These are phyloP conservation scores for Hippopotamyrus pictus DNA, from an alignment of 2,797 vertebrate species.

Conservation along the genomic window DNA sequence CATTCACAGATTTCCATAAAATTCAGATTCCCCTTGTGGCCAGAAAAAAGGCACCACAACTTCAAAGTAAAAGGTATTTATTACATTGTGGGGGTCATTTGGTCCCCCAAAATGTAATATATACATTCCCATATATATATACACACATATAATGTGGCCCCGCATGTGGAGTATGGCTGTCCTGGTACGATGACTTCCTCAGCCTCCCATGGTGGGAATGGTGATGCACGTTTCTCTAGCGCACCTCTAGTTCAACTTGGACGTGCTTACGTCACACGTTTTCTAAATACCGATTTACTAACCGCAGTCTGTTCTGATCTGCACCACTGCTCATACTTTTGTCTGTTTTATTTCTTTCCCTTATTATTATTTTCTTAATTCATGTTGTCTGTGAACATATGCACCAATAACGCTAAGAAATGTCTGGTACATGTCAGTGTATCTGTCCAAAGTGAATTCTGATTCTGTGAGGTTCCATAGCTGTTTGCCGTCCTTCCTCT, in stretches of 20 bases:
- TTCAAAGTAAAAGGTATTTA: neutral
- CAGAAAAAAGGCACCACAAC: neutral
- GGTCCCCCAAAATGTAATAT: neutral
- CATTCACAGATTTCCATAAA: neutral
- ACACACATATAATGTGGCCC: neutral
- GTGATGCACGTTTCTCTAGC: constrained; percentile 47
- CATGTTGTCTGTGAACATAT: neutral
- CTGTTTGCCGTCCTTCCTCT: neutral
- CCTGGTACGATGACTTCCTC: constrained; percentile 39
- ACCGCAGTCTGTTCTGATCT: neutral
- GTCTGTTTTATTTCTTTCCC: neutral
- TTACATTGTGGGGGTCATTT: neutral
- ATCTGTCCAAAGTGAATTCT: neutral
- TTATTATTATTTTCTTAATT: neutral
- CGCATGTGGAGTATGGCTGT: constrained; percentile 25
- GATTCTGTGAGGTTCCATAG: neutral
- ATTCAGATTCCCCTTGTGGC: neutral
- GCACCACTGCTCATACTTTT: neutral
- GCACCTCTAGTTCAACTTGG: neutral
- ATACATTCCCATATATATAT: neutral
- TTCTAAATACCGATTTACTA: neutral
- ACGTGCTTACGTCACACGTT: neutral
- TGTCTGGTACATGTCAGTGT: neutral
- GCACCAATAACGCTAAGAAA: neutral
- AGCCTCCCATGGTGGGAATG: constrained; percentile 32